A percentile compares a stretch with the other conserved stretches of the same genome.
These are phyloP conservation scores for Saturnia pavonia DNA, from an alignment of 2,888 invertebrate species.

Conservation along the genomic window DNA sequence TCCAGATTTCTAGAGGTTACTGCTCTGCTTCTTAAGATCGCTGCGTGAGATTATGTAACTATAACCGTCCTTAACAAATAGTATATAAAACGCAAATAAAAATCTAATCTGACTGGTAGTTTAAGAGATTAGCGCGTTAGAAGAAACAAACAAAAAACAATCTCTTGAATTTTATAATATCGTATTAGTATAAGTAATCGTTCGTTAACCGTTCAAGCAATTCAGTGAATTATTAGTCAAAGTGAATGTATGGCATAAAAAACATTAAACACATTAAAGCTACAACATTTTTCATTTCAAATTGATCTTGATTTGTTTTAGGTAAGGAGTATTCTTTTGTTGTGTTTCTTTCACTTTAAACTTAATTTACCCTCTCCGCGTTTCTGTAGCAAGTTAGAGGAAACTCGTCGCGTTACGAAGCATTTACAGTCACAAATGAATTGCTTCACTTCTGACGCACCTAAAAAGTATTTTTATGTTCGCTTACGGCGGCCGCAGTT, in stretches of 20 bases:
- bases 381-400: slow-evolving; percentile 60
- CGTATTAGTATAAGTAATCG: no score
- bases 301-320: slow-evolving; percentile 66
- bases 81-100: no score
- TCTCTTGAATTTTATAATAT: no score
- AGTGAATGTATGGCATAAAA: background rate
- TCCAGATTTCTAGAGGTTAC: no score
- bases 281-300: slow-evolving; percentile 48
- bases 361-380: slow-evolving; percentile 56
- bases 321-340: slow-evolving; percentile 41
- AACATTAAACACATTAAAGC: slow-evolving; percentile 44
- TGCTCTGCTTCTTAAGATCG: no score
- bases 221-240: background rate
- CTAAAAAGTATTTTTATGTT: slow-evolving; percentile 58
- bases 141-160: no score
- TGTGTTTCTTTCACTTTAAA: slow-evolving; percentile 62
- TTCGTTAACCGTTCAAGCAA: background rate
- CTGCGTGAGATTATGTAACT: no score
- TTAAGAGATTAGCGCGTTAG: no score
- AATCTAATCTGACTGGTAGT: no score
- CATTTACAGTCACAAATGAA: slow-evolving; percentile 67
- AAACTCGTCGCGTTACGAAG: slow-evolving; percentile 66
- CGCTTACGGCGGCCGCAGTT: slow-evolving; percentile 53
- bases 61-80: no score
- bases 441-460: slow-evolving; percentile 55